These are phyloP conservation scores for Coranthus polyacanthus DNA, from an alignment of 2,797 vertebrate species.

Conservation along the genomic window DNA sequence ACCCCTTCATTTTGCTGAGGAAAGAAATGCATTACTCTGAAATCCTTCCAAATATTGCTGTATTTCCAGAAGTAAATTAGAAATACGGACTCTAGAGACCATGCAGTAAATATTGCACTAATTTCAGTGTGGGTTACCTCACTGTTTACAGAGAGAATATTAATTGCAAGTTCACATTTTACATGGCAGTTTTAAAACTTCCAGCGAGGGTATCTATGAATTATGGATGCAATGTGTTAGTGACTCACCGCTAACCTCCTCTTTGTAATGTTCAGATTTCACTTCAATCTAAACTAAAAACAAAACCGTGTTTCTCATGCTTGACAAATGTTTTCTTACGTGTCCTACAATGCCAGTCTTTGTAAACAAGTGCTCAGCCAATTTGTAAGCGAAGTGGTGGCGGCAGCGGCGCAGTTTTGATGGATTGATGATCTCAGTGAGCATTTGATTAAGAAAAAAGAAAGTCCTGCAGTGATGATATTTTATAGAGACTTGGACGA, in stretches of 20 bases:
- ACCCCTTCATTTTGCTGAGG: conserved; percentile 30
- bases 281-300: conserved; percentile 3
- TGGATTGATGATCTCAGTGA: too few relatives aligned
- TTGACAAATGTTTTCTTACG: conserved; percentile 8
- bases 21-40: conserved; percentile 14
- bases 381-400: conserved; percentile 23
- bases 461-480: background rate
- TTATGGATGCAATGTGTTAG: conserved; percentile 27
- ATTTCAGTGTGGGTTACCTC: too few relatives aligned
- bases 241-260: conserved; percentile 15
- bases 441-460: background rate
- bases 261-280: conserved; percentile 8
- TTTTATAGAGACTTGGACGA: background rate
- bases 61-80: background rate
- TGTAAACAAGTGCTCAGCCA: conserved; percentile 1
- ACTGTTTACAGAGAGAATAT: conserved; percentile 5
- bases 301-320: background rate
- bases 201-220: conserved; percentile 15
- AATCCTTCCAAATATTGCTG: conserved; percentile 20
- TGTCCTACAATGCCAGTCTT: background rate
- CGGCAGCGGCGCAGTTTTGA: too few relatives aligned
- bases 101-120: too few relatives aligned
- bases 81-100: background rate
- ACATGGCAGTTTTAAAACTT: conserved; percentile 14
- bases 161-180: conserved; percentile 3